phyloP scores from a whole-genome alignment of 1,140 invertebrate genomes.

The Drosophila pandora region DNA sequence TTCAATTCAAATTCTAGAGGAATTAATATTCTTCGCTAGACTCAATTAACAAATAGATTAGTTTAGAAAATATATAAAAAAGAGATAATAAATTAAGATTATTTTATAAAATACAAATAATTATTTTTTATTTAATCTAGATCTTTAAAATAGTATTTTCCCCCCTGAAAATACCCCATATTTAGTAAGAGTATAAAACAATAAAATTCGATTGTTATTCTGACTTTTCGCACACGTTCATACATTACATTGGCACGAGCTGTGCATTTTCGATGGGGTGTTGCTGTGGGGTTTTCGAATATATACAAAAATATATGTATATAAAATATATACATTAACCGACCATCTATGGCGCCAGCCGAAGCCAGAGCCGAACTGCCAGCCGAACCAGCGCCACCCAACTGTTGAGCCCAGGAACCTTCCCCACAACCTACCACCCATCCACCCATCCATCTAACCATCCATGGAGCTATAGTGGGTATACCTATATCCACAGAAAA shows the following conservation, averaged over 20 bases:
- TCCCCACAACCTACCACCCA: slow-evolving; percentile 6
- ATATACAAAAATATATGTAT: neutral
- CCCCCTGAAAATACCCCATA: neutral
- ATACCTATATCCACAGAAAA: slow-evolving; percentile 16
- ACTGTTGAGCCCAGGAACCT: slow-evolving; percentile 63
- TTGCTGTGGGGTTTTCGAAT: neutral
- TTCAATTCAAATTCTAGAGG: too few relatives aligned
- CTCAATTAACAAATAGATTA: too few relatives aligned
- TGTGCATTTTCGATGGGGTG: slow-evolving; percentile 49
- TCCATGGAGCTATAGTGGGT: slow-evolving; percentile 12
- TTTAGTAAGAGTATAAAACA: slow-evolving; percentile 32
- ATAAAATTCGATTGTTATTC: slow-evolving; percentile 34
- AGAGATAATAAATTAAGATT: too few relatives aligned
- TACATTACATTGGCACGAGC: slow-evolving; percentile 37
- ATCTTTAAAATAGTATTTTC: too few relatives aligned
- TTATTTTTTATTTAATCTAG: too few relatives aligned
- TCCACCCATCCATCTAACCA: slow-evolving; percentile 12
- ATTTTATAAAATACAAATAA: too few relatives aligned
- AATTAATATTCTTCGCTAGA: too few relatives aligned
- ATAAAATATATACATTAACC: slow-evolving; percentile 11
- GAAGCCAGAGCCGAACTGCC: slow-evolving; percentile 12
- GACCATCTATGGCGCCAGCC: slow-evolving; percentile 46
- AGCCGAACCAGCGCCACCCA: slow-evolving; percentile 42
- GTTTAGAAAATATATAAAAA: too few relatives aligned
- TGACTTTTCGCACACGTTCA: slow-evolving; percentile 32